Base-by-base conservation (phyloP, 2,888 invertebrate species). In the Blera fallax region DNA sequence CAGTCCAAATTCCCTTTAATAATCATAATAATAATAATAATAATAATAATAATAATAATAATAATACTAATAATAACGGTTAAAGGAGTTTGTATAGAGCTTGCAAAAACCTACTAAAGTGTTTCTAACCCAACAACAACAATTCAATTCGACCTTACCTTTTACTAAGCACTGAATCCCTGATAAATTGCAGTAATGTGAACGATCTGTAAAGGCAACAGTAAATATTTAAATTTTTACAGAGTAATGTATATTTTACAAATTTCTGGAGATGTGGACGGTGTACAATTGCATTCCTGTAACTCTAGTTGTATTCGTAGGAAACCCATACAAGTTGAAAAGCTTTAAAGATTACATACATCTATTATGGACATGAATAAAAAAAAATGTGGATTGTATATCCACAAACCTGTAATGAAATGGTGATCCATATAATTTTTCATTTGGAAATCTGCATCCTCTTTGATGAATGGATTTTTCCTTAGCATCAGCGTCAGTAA, bases 281-380 rank as follows among this genome's bases (percentile, higher is more conserved):
- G 60, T 6, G 88, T 88, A 32, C 88, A 88, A 65, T 88, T 88
- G 54, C 88, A 88, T 14, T 74, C 34, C 21, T 83, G 11, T 11
- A 88, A 21, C 48, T 88, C 88, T 5, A 77, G 6, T 27, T 76
- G 37, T 24, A 87, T 76, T 37, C 85, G 77, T n/a, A 87, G n/a
- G 27, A 83, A 87, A 24, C 37, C 73, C 69, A 88, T 84, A 50
- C 88, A 88, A 2, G 87, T 82, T 0, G 84, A 80, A 77, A 88
- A 88, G 11, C 87, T 87, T 6, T 16, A 43, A n/a, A 8, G 32
- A 43, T n/a, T n/a, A n/a, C n/a, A n/a, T n/a, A n/a, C n/a, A n/a
- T n/a, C n/a, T n/a, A n/a, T n/a, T n/a, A n/a, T n/a, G n/a, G n/a
- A n/a, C n/a, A n/a, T n/a, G n/a, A n/a, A n/a, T n/a, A n/a, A n/a